Percentiles rank a stretch among this genome's conserved stretches.
Conservation (phyloP, 2,113 vertebrate genomes). For the Zeus faber region DNA sequence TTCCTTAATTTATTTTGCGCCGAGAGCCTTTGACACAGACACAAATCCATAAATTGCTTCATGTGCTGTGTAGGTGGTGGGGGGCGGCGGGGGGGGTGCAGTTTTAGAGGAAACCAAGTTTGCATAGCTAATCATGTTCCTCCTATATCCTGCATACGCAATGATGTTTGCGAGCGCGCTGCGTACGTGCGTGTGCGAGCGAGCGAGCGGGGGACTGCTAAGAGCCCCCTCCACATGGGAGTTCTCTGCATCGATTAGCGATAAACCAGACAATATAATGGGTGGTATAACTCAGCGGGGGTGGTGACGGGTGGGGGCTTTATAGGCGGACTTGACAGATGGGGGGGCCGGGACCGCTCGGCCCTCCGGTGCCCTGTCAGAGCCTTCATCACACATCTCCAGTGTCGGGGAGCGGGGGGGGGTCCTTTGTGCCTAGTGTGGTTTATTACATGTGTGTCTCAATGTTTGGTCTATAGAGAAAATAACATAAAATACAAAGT, state of each 20-base stretch:
- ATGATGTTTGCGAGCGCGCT: conserved; percentile 3
- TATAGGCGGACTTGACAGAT: no score
- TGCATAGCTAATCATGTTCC: conserved; percentile 26
- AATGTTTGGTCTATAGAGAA: no score
- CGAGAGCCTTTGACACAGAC: conserved; percentile 34
- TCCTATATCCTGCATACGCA: conserved; percentile 19
- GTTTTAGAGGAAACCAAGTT: conserved; percentile 3
- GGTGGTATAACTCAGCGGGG: conserved; percentile 61
- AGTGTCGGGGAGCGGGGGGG: no score
- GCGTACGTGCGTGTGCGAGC: conserved; percentile 13
- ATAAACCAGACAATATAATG: conserved; percentile 66
- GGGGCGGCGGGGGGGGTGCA: neutral
- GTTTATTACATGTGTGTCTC: no score
- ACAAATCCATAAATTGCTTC: conserved; percentile 10
- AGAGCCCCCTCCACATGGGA: conserved; percentile 31
- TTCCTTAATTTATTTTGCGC: neutral
- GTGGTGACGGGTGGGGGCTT: no score
- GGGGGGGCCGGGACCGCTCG: no score
- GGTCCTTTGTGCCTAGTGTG: no score
- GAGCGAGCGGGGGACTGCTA: conserved; percentile 3
- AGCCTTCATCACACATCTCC: no score
- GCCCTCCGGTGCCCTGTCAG: no score
- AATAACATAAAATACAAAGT: no score
- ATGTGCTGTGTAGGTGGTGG: conserved; percentile 13
- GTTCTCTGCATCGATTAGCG: conserved; percentile 67